Evolutionary conservation across 2,888 invertebrate genomes (phyloP).

Genomic region (Tetragnatha montana): DNA sequence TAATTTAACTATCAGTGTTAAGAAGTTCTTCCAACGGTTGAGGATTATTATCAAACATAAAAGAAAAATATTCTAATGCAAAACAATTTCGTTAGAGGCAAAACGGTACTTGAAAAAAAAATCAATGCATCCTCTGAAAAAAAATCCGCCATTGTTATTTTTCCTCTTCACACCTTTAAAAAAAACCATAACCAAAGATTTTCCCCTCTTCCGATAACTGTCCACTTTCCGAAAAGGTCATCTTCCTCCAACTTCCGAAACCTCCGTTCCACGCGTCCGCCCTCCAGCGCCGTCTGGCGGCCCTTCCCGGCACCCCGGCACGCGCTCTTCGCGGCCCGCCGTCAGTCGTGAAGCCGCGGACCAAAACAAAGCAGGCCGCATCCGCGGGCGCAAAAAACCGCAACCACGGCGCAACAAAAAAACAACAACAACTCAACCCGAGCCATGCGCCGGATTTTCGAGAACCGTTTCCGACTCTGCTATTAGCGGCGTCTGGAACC

Average conservation of each 20-base stretch:
- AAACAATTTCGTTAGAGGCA: too few species aligned
- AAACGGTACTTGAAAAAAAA: too few species aligned
- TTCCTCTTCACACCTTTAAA: too few species aligned
- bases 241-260: slow-evolving; percentile 10
- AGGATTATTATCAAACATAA: too few species aligned
- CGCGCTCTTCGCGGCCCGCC: slow-evolving; percentile 39
- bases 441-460: slow-evolving; percentile 53
- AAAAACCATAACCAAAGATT: too few species aligned
- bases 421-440: neutral
- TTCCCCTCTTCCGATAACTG: neutral
- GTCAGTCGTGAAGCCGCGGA: slow-evolving; percentile 47
- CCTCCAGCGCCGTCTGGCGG: slow-evolving; percentile 49
- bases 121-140: too few species aligned
- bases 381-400: neutral
- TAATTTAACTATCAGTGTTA: too few species aligned
- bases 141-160: too few species aligned
- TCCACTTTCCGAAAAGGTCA: slow-evolving; percentile 33
- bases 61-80: too few species aligned
- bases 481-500: slow-evolving; percentile 1
- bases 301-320: slow-evolving; percentile 20
- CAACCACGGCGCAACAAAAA: slow-evolving; percentile 4
- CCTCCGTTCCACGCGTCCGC: neutral
- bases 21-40: too few species aligned
- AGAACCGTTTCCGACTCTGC: slow-evolving; percentile 9
- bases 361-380: neutral